A percentile compares a stretch with the other conserved stretches of the same genome.
phyloP scores from a whole-genome alignment of 2,797 vertebrate species.

The Micrastur ruficollis region DNA sequence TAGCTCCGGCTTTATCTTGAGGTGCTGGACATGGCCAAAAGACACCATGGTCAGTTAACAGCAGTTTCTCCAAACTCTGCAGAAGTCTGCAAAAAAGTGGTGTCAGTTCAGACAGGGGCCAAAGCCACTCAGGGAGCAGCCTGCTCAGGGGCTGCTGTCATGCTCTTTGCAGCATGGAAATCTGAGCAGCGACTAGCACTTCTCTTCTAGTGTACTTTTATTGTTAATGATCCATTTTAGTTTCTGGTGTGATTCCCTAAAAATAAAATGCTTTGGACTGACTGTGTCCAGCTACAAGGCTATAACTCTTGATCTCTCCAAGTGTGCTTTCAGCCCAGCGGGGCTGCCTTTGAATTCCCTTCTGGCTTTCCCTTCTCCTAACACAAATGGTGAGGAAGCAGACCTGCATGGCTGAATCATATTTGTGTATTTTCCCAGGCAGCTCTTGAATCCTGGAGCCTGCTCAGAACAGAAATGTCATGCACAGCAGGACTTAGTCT shows the following conservation, averaged over 20 bases:
- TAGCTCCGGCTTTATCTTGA: not conserved
- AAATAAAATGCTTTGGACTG: not conserved
- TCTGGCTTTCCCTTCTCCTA: conserved; percentile 32
- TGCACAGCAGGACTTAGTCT: conserved; percentile 18
- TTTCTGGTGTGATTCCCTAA: not conserved
- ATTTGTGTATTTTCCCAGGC: conserved; percentile 40
- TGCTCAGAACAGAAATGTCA: conserved; percentile 65
- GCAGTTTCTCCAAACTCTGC: not conserved
- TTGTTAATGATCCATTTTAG: not conserved
- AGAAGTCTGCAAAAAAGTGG: not conserved
- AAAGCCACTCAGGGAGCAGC: not conserved
- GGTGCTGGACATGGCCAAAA: not conserved
- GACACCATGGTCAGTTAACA: accelerated
- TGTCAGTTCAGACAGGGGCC: not conserved
- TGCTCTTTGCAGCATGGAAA: not conserved
- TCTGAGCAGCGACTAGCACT: not conserved
- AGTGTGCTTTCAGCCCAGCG: not conserved
- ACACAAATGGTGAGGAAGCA: not conserved
- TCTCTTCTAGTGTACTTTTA: not conserved
- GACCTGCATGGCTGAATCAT: conserved; percentile 24
- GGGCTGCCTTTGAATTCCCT: conserved; percentile 21
- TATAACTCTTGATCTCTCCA: not conserved
- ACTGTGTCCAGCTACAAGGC: not conserved
- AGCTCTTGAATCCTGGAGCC: conserved; percentile 27
- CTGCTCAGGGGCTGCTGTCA: not conserved